A percentile compares a stretch with the other conserved stretches of the same genome.
Conservation (phyloP, 1,140 invertebrate species). For the Drosophila cardini region DNA sequence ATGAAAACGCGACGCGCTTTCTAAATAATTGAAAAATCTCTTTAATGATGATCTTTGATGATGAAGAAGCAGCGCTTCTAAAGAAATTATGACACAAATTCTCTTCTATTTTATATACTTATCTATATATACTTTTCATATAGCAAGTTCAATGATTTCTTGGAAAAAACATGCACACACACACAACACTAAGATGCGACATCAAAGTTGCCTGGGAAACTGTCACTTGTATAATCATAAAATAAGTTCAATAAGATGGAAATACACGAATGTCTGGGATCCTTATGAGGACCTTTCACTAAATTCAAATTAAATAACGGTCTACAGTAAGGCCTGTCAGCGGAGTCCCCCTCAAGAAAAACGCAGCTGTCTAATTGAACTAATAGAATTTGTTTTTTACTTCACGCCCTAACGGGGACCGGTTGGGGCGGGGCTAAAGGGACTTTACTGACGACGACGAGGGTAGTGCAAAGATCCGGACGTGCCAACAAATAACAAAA, state of each 20-base stretch:
- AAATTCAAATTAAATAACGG: conserved; percentile 49
- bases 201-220: conserved; percentile 37
- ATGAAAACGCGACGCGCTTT: conserved; percentile 6
- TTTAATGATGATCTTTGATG: conserved; percentile 17
- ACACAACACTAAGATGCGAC: background rate
- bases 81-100: conserved; percentile 17
- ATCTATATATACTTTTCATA: background rate
- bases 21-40: conserved; percentile 26
- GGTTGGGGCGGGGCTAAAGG: background rate
- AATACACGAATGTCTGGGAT: conserved; percentile 13
- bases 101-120: background rate
- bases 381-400: conserved; percentile 63
- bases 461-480: background rate
- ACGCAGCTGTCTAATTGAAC: conserved; percentile 67
- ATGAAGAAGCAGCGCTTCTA: background rate
- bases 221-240: conserved; percentile 28
- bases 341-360: background rate
- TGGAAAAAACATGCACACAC: background rate
- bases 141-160: conserved; percentile 19
- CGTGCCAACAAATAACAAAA: conserved; percentile 9
- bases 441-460: conserved; percentile 8
- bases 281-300: conserved; percentile 1
- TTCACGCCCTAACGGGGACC: conserved; percentile 31
- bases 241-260: conserved; percentile 16
- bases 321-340: conserved; percentile 13